Evolutionary conservation across 2,888 invertebrate genomes (phyloP).

Genomic region (Sarcophaga subvicina): DNA sequence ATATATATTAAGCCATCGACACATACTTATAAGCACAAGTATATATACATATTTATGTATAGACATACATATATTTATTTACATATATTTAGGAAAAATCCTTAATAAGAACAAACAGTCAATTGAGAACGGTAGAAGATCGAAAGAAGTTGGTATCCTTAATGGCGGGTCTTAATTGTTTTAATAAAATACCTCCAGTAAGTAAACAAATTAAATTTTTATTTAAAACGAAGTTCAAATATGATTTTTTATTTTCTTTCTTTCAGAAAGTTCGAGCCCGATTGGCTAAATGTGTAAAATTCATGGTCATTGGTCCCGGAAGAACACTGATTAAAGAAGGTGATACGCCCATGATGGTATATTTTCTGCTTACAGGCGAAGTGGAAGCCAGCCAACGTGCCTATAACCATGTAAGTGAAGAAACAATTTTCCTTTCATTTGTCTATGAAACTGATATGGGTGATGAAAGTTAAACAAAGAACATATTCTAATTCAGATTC

Average conservation of each 20-base stretch:
- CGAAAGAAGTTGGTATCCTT: slow-evolving; percentile 84
- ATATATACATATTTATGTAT: too few species aligned
- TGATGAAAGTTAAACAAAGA: neutral
- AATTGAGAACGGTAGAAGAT: slow-evolving; percentile 84
- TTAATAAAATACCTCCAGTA: slow-evolving; percentile 84
- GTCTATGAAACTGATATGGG: neutral
- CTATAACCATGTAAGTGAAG: slow-evolving; percentile 75
- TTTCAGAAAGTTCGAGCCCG: slow-evolving; percentile 84
- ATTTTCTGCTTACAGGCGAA: slow-evolving; percentile 86
- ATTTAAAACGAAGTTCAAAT: neutral
- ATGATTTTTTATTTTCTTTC: neutral
- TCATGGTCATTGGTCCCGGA: slow-evolving; percentile 84
- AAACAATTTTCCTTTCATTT: neutral
- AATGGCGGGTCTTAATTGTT: slow-evolving; percentile 85
- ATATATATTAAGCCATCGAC: too few species aligned
- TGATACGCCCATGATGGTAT: slow-evolving; percentile 84
- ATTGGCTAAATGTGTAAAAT: slow-evolving; percentile 85
- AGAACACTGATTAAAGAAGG: slow-evolving; percentile 85
- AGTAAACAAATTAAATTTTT: neutral
- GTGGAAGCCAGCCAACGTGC: slow-evolving; percentile 75
- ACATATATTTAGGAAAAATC: slow-evolving; percentile 83
- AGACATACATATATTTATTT: slow-evolving; percentile 41
- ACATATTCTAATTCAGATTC: slow-evolving; percentile 32
- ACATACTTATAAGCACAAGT: too few species aligned
- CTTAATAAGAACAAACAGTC: slow-evolving; percentile 83